These are phyloP conservation scores for Aethina tumida DNA, from an alignment of 1,140 invertebrate genomes.

Conservation along the genomic window DNA sequence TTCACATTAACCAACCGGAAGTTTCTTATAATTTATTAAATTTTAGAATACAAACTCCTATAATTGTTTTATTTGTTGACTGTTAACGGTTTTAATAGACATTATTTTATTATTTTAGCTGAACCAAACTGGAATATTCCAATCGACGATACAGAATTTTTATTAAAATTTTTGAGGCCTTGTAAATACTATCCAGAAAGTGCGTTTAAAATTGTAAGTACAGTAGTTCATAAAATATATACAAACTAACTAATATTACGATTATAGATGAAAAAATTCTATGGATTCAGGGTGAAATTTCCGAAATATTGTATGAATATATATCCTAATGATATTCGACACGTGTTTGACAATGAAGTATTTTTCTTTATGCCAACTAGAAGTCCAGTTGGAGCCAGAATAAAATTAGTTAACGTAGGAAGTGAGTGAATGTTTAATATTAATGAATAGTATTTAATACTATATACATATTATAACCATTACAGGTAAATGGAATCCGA, in stretches of 20 bases:
- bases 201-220: conserved; percentile 55
- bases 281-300: conserved; percentile 45
- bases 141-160: conserved; percentile 57
- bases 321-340: conserved; percentile 38
- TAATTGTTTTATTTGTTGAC: too few species aligned
- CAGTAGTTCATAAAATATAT: too few species aligned
- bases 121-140: conserved; percentile 48
- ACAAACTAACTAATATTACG: too few species aligned
- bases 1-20: too few species aligned
- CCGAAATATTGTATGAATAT: conserved; percentile 42
- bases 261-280: conserved; percentile 50
- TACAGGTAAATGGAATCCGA: conserved; percentile 56
- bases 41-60: too few species aligned
- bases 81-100: too few species aligned
- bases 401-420: conserved; percentile 47
- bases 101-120: conserved; percentile 20
- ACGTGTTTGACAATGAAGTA: conserved; percentile 42
- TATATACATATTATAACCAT: conserved; percentile 10
- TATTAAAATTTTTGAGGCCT: conserved; percentile 65
- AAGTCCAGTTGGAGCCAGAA: conserved; percentile 41
- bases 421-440: conserved; percentile 33
- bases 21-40: too few species aligned
- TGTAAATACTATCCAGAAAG: conserved; percentile 72
- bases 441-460: conserved; percentile 4
- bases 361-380: conserved; percentile 47